Percentiles rank a stretch among this genome's conserved stretches.
Evolutionary conservation across 2,797 vertebrate species (phyloP).

Genomic region (Enteromius trimaculatus): DNA sequence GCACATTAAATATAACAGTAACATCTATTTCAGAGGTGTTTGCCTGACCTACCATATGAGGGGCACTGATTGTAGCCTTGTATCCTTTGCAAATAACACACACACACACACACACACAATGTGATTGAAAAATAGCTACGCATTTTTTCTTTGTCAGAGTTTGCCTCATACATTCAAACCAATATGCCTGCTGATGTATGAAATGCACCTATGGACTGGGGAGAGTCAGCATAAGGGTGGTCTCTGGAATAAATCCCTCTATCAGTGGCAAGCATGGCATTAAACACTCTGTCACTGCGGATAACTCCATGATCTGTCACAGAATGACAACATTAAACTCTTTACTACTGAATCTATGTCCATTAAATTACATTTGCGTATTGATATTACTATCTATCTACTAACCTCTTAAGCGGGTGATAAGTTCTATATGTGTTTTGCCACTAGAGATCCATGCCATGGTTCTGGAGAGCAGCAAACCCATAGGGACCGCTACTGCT

Average conservation of each 20-base stretch:
- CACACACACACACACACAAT: conserved; percentile 1
- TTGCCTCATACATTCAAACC: background rate
- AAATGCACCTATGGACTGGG: conserved; percentile 87
- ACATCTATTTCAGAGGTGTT: background rate
- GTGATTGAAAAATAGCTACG: background rate
- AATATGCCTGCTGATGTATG: background rate
- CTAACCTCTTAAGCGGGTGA: conserved; percentile 86
- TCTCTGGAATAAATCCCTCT: conserved; percentile 84
- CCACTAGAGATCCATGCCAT: conserved; percentile 93
- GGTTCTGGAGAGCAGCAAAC: conserved; percentile 85
- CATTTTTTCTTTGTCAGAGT: background rate
- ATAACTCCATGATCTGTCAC: conserved; percentile 86
- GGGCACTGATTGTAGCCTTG: conserved; percentile 93
- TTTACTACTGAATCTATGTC: background rate
- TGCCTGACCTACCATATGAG: conserved; percentile 87
- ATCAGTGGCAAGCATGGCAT: conserved; percentile 87
- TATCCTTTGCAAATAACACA: conserved; percentile 78
- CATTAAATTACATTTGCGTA: background rate
- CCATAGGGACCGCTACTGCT: conserved; percentile 82
- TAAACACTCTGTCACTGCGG: conserved; percentile 79
- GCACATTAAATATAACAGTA: background rate
- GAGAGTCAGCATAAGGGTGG: conserved; percentile 88
- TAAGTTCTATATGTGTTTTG: conserved; percentile 85
- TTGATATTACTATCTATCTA: background rate
- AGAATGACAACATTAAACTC: conserved; percentile 3